Base-by-base conservation (phyloP, 2,113 vertebrate genomes). In the Brachyistius frenatus region DNA sequence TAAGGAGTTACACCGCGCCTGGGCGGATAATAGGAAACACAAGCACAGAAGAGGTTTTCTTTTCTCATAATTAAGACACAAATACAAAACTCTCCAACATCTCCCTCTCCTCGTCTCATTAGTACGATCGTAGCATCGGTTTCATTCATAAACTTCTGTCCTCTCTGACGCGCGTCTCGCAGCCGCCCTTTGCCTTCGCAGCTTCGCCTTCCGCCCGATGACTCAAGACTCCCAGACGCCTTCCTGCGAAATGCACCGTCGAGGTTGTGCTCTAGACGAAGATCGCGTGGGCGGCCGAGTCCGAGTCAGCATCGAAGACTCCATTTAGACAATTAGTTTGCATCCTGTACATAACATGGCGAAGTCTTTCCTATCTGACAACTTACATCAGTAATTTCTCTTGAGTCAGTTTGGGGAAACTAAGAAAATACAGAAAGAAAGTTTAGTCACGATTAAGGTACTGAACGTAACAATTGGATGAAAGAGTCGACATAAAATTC, bases 151-250 rank as follows among this genome's bases (percentile, higher is more conserved):
- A 74, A 61, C 15, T 33, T 39, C 13, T 13, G 11, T 49, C 5
- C 55, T 50, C 14, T 5, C 37, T 15, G 35, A 15, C 5, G 37
- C 63, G 33, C 30, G 44, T 58, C 30, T 63, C 4, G 2, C 58
- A 56, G 64, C 11, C 2, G 9, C 1, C n/a, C 65, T 55, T 11
- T 32, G 11, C 16, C 44, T 14, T 14, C 10, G 7, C 32, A 6
- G 52, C 69, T 7, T 72, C 15, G 73, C 64, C 31, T 65, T 83
- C 53, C 13, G 50, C 61, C 33, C 2, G 16, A 72, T 81, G 83
- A 86, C 83, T 84, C 73, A 78, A 78, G 33, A 61, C 13, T 71
- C 72, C 37, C 52, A 60, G 75, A 16, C 14, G 2, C 47, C 44
- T 72, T 68, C 49, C 69, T 16, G 67, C 73, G 30, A 54, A 69